phyloP scores from a whole-genome alignment of 2,113 vertebrate species.

The Numenius arquata region DNA sequence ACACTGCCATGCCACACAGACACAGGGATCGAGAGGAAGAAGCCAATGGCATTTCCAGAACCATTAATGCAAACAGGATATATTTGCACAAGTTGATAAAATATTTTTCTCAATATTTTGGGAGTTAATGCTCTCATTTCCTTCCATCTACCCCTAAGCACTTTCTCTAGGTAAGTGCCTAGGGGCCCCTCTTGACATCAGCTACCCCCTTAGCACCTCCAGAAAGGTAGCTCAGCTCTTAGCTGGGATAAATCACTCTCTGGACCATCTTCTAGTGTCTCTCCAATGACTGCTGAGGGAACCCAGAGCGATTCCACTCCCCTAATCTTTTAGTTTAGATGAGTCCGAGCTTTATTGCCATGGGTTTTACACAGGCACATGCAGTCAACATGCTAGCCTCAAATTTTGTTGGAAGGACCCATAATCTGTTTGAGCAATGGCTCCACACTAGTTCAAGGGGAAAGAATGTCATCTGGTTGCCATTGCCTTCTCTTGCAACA shows the following conservation, averaged over 20 bases:
- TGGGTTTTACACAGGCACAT: background rate
- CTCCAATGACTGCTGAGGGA: background rate
- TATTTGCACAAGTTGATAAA: background rate
- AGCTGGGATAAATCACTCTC: background rate
- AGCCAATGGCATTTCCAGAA: background rate
- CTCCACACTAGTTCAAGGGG: background rate
- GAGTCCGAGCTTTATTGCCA: background rate
- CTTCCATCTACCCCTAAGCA: background rate
- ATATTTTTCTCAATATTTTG: background rate
- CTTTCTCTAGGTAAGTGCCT: background rate
- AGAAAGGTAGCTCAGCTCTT: background rate
- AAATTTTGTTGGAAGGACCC: background rate
- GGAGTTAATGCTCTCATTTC: background rate
- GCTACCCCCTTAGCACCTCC: background rate
- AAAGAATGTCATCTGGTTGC: constrained; percentile 60
- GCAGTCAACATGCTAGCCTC: background rate
- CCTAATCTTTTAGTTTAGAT: background rate
- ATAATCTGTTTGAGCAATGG: background rate
- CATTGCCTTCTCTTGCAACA: constrained; percentile 19
- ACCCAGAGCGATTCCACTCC: accelerated
- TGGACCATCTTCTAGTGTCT: background rate
- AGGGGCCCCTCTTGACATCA: background rate
- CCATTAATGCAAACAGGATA: background rate
- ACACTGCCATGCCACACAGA: background rate
- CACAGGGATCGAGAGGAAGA: background rate